phyloP scores from a whole-genome alignment of 2,113 vertebrate genomes.

The Manacus vitellinus region DNA sequence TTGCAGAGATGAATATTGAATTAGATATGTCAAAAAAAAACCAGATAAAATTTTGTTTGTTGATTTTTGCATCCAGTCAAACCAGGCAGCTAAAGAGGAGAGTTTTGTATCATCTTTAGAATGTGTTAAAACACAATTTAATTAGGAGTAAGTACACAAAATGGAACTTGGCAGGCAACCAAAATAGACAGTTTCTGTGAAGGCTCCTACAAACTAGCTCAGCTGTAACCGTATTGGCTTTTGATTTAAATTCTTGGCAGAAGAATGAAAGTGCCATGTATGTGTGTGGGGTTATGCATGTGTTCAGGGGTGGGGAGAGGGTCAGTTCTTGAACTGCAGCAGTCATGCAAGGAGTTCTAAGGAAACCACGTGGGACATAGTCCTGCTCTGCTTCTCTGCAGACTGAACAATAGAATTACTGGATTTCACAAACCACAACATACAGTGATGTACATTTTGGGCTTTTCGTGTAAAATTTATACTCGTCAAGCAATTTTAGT shows the following conservation, averaged over 20 bases:
- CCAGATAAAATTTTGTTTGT: not conserved
- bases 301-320: not conserved
- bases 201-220: not conserved
- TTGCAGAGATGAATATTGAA: not conserved
- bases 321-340: not conserved
- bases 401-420: not conserved
- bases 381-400: not conserved
- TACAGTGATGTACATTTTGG: not conserved
- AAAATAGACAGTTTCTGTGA: not conserved
- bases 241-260: conserved; percentile 39
- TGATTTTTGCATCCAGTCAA: not conserved
- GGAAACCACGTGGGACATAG: not conserved
- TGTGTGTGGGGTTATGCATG: not conserved
- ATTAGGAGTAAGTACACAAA: not conserved
- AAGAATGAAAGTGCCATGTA: not conserved
- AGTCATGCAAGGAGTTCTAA: not conserved
- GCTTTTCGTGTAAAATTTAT: not conserved
- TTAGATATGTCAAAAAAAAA: not conserved
- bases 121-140: not conserved
- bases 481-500: not conserved
- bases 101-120: not conserved
- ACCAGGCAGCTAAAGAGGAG: not conserved
- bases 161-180: conserved; percentile 41
- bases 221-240: not conserved
- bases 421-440: not conserved